These are phyloP conservation scores for Alectura lathami DNA, from an alignment of 2,113 vertebrate species.

Conservation along the genomic window DNA sequence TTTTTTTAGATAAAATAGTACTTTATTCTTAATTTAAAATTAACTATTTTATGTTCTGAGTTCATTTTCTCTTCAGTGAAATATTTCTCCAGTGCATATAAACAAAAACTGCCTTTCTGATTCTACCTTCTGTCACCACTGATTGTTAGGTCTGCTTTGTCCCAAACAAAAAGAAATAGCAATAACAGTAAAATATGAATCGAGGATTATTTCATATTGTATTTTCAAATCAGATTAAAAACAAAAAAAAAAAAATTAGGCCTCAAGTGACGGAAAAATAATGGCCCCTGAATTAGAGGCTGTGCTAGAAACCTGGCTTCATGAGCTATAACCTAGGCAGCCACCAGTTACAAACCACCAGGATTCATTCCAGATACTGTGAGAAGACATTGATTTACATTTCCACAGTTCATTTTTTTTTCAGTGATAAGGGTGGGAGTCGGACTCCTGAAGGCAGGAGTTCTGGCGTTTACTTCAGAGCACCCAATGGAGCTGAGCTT, in stretches of 20 bases:
- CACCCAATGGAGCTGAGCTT: background rate
- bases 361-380: fast-evolving
- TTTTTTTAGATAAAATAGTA: slow-evolving; percentile 38
- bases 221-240: background rate
- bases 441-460: background rate
- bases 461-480: background rate
- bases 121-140: background rate
- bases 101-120: background rate
- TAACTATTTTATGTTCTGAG: slow-evolving; percentile 34
- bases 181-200: background rate
- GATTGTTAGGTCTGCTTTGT: slow-evolving; percentile 32
- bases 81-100: background rate
- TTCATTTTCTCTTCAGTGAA: background rate
- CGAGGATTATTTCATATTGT: background rate
- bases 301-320: background rate
- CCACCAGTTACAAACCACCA: background rate
- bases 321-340: background rate
- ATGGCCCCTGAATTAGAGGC: background rate
- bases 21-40: slow-evolving; percentile 45
- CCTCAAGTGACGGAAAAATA: background rate
- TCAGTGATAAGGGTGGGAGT: background rate
- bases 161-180: background rate
- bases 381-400: background rate
- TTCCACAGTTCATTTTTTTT: no score
- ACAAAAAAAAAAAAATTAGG: background rate